Conservation (phyloP, 2,113 vertebrate species). For the Anthoscopus minutus region DNA sequence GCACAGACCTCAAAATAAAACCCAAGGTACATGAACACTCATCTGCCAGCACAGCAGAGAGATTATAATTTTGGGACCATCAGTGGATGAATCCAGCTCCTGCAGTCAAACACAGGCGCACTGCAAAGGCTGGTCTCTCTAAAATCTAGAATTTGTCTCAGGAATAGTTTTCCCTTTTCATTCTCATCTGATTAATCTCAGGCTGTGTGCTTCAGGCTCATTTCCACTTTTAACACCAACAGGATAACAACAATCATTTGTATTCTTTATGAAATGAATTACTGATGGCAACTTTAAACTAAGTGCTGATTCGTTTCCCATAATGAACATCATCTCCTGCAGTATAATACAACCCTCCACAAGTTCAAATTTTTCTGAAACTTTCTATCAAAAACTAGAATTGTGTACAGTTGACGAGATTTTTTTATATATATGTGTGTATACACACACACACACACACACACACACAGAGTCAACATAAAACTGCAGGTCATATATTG, state of each 20-base stretch:
- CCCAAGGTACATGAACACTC: background rate
- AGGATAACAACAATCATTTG: background rate
- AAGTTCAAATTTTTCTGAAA: background rate
- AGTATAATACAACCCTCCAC: background rate
- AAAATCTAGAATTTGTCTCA: background rate
- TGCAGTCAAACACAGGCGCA: background rate
- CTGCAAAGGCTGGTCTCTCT: background rate
- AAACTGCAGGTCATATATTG: background rate
- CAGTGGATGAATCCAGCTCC: background rate
- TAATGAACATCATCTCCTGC: background rate
- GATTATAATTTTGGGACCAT: background rate
- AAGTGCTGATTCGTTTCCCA: background rate
- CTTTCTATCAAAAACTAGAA: background rate
- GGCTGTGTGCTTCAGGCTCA: background rate
- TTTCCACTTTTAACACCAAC: background rate
- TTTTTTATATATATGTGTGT: background rate
- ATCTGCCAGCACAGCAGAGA: background rate
- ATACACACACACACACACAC: accelerated
- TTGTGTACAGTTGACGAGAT: background rate
- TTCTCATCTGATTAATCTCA: background rate
- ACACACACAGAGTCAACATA: background rate
- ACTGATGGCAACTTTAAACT: background rate
- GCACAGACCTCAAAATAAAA: background rate
- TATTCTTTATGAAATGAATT: background rate
- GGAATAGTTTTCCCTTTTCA: background rate